Conservation (phyloP, 2,888 invertebrate genomes). For the Drosophila quasianomalipes region DNA sequence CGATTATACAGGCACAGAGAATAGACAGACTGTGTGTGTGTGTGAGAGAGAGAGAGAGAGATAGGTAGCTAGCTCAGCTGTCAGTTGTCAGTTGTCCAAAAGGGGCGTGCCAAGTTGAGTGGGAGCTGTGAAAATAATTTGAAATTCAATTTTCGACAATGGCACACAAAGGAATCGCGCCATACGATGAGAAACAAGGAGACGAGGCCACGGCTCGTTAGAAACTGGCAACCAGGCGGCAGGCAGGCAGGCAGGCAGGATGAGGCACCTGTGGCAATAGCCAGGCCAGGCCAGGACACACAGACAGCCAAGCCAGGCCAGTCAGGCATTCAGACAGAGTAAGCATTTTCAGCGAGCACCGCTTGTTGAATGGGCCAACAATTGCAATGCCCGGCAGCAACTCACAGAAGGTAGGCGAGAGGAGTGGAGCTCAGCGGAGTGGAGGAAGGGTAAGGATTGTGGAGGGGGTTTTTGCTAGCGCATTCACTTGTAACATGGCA, state of each 20-base stretch:
- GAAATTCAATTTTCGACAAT: constrained; percentile 81
- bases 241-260: constrained; percentile 15
- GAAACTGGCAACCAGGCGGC: constrained; percentile 49
- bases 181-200: constrained; percentile 19
- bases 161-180: constrained; percentile 78
- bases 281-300: constrained; percentile 1
- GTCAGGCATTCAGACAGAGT: constrained; percentile 16
- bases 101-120: constrained; percentile 39
- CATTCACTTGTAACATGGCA: constrained; percentile 72
- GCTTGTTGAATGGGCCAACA: constrained; percentile 74
- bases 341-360: constrained; percentile 32
- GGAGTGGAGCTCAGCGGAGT: background rate
- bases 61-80: constrained; percentile 56
- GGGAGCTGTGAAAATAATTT: constrained; percentile 80
- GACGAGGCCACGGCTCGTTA: constrained; percentile 64
- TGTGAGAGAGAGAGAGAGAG: background rate
- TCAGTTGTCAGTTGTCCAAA: constrained; percentile 64
- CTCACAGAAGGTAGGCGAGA: background rate
- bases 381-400: constrained; percentile 59
- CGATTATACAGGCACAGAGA: constrained; percentile 67
- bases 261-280: constrained; percentile 57
- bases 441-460: background rate
- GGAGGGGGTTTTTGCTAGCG: constrained; percentile 16
- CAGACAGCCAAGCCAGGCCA: constrained; percentile 11
- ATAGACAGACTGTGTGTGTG: background rate